Conservation (phyloP, 2,888 invertebrate species). For the Drosophila trichaetosa region DNA sequence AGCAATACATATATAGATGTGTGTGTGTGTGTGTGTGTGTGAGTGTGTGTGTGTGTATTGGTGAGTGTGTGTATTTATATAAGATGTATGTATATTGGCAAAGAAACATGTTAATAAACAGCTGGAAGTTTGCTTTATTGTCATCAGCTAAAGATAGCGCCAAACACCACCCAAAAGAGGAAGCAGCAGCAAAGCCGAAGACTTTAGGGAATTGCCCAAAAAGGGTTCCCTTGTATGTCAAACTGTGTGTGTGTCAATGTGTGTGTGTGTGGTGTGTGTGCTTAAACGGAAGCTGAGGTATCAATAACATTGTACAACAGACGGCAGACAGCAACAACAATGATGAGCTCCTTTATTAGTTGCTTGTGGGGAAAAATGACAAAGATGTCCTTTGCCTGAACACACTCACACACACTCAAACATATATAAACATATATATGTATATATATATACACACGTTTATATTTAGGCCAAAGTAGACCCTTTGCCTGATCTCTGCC, state of each 20-base stretch:
- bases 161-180: conserved; percentile 24
- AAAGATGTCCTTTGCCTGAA: conserved; percentile 49
- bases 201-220: conserved; percentile 60
- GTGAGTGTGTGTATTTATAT: conserved; percentile 16
- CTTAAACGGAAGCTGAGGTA: conserved; percentile 65
- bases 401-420: background rate
- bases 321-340: conserved; percentile 30
- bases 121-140: conserved; percentile 80
- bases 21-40: conserved; percentile 19
- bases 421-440: background rate
- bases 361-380: conserved; percentile 58
- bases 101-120: conserved; percentile 80
- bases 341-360: conserved; percentile 51
- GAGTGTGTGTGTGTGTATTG: conserved; percentile 6
- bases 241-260: conserved; percentile 9
- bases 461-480: conserved; percentile 26
- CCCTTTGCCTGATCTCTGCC: conserved; percentile 11
- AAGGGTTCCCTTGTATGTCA: conserved; percentile 65
- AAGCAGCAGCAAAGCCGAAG: conserved; percentile 36
- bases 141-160: conserved; percentile 53
- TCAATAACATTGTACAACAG: conserved; percentile 73
- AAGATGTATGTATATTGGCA: conserved; percentile 60
- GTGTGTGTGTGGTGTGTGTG: conserved; percentile 14
- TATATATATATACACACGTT: background rate
- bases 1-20: conserved; percentile 30